phyloP scores from a whole-genome alignment of 2,888 invertebrate genomes.

The Teinopalpus imperialis region DNA sequence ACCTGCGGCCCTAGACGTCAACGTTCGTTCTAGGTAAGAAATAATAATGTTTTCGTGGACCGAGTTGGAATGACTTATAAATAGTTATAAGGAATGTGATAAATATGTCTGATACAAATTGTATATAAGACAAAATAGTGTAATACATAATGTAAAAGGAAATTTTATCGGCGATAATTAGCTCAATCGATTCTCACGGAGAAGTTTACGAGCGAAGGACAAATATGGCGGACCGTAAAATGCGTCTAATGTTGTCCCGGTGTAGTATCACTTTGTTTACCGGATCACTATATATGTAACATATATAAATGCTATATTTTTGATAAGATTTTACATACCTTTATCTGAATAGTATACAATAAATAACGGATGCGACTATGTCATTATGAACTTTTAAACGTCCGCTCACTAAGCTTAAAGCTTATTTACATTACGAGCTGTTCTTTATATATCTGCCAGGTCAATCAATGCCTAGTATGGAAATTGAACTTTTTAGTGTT shows the following conservation, averaged over 20 bases:
- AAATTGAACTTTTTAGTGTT: too few relatives aligned
- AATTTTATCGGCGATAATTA: constrained; percentile 17
- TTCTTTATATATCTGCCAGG: too few relatives aligned
- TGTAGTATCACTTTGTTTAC: not conserved
- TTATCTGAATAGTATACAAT: too few relatives aligned
- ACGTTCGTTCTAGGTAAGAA: too few relatives aligned
- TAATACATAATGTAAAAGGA: constrained; percentile 6
- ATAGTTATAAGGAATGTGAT: not conserved
- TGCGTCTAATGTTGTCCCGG: constrained; percentile 2
- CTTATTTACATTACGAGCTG: too few relatives aligned
- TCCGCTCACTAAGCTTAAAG: too few relatives aligned
- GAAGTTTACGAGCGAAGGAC: constrained; percentile 2
- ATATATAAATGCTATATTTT: not conserved
- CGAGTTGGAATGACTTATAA: too few relatives aligned
- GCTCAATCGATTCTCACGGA: constrained; percentile 11
- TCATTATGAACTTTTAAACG: too few relatives aligned
- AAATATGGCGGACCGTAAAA: constrained; percentile 9
- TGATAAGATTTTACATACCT: not conserved
- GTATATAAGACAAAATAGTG: not conserved
- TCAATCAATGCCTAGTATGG: too few relatives aligned
- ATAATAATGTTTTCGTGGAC: too few relatives aligned
- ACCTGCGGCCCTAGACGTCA: too few relatives aligned
- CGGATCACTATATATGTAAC: not conserved
- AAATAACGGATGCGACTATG: too few relatives aligned
- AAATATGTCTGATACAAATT: not conserved